Evolutionary conservation across 2,888 invertebrate species (phyloP), one percentile per base, ranked within the genome.

Genomic region (Mythimna albipuncta): DNA sequence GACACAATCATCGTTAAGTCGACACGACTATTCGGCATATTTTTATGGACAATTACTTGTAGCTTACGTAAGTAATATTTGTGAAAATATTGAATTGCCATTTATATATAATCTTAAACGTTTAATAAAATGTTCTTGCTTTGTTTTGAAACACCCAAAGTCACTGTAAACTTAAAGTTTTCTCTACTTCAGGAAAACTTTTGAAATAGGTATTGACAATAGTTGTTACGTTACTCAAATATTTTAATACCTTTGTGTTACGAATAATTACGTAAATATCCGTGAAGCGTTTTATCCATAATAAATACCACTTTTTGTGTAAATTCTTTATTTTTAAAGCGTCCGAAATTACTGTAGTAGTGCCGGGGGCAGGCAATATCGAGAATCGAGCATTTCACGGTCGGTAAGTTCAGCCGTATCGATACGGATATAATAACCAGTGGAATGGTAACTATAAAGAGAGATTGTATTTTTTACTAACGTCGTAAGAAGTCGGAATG

Each of bases 391-490:
- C 93, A 93, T 95, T 96, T 94, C 96, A 96, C 95, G 96, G 90
- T 95, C 94, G 93, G 94, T 94, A 94, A 95, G 94, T 91, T 91
- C 90, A 90, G 91, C 92, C 93, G 93, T 94, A 94, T 94, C 95
- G 94, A 94, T 93, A 94, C 94, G 94, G 94, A 94, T 94, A 95
- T 94, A 96, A 96, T 95, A 95, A 95, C 96, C 96, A 95, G 93
- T 94, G 94, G 92, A 96, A 96, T 95, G 95, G 94, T 96, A 95
- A 96, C 96, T 96, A 96, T 96, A 96, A 96, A 96, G 96, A 94
- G 92, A 96, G 95, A 96, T 96, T 96, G 95, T 96, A 94, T 95
- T 96, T 95, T 96, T 96, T 96, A 96, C 95, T 96, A 95, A 94
- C 95, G 94, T 96, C 96, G 93, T 96, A 96, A 95, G 95, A 94